Evolutionary conservation across 2,797 vertebrate genomes (phyloP).

Genomic region (Xiphophorus birchmanni): DNA sequence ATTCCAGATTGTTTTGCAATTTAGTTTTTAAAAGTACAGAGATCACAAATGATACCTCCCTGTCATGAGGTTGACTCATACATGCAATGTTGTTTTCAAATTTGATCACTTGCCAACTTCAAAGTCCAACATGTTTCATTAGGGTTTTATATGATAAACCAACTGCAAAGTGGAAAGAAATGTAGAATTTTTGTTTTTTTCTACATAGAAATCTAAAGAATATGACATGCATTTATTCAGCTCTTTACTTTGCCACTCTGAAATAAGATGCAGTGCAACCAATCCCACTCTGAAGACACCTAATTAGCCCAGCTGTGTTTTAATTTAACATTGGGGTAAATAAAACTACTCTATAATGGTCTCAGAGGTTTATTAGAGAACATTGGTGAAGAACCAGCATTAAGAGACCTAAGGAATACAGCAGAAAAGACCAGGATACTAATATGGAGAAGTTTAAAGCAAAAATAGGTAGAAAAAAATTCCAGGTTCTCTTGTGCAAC

Average conservation of each 20-base stretch:
- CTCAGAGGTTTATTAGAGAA: neutral
- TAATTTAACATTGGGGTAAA: neutral
- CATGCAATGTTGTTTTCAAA: neutral
- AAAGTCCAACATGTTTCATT: neutral
- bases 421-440: neutral
- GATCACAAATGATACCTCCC: neutral
- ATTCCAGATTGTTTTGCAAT: neutral
- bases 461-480: neutral
- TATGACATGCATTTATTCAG: neutral
- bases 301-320: neutral
- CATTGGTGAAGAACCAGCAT: neutral
- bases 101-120: neutral
- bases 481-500: neutral
- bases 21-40: neutral
- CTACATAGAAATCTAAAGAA: neutral
- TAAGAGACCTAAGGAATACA: neutral
- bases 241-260: neutral
- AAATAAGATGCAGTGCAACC: neutral
- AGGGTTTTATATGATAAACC: neutral
- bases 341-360: neutral
- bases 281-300: neutral
- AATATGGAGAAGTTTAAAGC: neutral
- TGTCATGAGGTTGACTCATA: conserved; percentile 1
- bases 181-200: neutral
- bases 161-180: neutral